Base-by-base conservation (phyloP, 1,140 invertebrate genomes). In the Drosophila tropicalis region DNA sequence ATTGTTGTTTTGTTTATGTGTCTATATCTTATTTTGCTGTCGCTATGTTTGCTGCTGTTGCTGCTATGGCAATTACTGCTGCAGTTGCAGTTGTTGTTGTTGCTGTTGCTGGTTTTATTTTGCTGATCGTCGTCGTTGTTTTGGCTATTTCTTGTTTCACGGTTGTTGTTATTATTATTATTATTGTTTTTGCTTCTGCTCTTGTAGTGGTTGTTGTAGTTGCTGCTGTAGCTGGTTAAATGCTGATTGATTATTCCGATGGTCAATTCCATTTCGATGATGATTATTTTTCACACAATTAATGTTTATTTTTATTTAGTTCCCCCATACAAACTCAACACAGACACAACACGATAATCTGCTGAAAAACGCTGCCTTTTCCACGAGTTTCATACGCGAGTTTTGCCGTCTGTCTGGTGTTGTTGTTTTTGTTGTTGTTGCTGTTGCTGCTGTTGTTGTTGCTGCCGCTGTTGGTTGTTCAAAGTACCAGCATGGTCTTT, bases 221-320 rank as follows among this genome's bases (percentile, higher is more conserved):
- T 61, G 56, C 44, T 70, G 61, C 39, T 62, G 64, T 69, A 72
- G 80, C 56, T 75, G 47, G 76, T 76, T 73, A 77, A 76, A 75
- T 84, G 81, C 81, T 76, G 64, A 68, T 76, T 86, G 67, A 69
- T 61, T 64, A 79, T 72, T 66, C 62, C 76, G 75, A 86, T 78
- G 79, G 56, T 73, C 54, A 86, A 81, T 85, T 85, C 82, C 82
- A 85, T 85, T 85, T 86, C 82, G 82, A 86, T 86, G 82, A 78
- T 85, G 72, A 55, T 84, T 36, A 36, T 36, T 36, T 36, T 39
- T 58, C 66, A 65, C 72, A 68, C 57, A 70, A 47, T 67, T 70
- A 72, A 61, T 67, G 47, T 66, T 75, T 36, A 51, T 44, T 51
- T 6, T 47, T 17, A 4, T 44, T 41, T 32, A 39, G 19, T 55